Evolutionary conservation across 35 echinoderm and acorn worm genomes (phyloP), one percentile per base, ranked within the genome.

Genomic region (Eucidaris tribuloides): DNA sequence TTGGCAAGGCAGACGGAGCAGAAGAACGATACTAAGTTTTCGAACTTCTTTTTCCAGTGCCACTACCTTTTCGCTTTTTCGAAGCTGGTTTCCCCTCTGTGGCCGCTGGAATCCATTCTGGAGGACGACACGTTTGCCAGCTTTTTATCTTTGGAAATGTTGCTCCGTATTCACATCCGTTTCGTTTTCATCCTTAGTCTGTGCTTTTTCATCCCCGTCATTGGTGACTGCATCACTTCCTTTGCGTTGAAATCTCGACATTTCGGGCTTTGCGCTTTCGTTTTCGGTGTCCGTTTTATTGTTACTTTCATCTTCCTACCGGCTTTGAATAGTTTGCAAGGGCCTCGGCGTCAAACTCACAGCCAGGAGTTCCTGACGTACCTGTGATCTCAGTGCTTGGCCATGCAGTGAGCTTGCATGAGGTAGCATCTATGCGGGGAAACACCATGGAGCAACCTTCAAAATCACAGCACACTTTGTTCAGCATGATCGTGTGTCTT

Each of bases 371-470:
- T 85, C 48, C 18, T 78, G 48, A 11, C 58, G 24, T 13, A 86
- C 44, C 35, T 66, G 38, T 37, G 76, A 71, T 38, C 79, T 61
- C 22, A 94, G 58, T 97, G 94, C 5, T 79, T 46, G 1, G 71
- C 38, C 24, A 46, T 57, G 18, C 91, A 81, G 85, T 97, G 94
- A 17, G 60, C 59, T 54, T 84, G 83, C 17, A 97, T 38, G 5
- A 74, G 18, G 38, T 74, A 27, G 24, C 74, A 3, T 55, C 72
- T 63, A 88, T 54, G 37, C 77, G 49, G 2, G 68, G 79, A 77
- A 88, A 97, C 2, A 61, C 22, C 30, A 38, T 59, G 15, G 59
- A 27, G 58, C 89, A 91, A 46, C 58, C 61, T 32, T 88, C 60
- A 56, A 85, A 88, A 23, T 31, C 77, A 45, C 79, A 81, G 3